Conservation (phyloP, 2,113 vertebrate genomes). For the Saccopteryx bilineata region DNA sequence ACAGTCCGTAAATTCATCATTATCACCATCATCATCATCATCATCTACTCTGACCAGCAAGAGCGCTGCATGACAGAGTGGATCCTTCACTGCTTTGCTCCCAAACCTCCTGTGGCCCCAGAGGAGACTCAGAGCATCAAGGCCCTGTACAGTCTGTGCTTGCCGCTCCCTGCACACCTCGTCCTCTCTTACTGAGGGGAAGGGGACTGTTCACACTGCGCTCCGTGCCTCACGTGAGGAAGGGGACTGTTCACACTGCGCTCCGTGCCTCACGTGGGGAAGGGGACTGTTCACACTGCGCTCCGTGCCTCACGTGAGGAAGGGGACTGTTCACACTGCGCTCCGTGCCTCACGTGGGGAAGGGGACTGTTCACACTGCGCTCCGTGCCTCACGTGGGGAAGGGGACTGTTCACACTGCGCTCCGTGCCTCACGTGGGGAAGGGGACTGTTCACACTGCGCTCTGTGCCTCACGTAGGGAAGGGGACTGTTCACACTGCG, state of each 20-base stretch:
- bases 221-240: not conserved
- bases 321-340: not conserved
- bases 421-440: not conserved
- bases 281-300: fast-evolving
- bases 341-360: not conserved
- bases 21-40: fast-evolving
- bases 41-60: not conserved
- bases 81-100: not conserved
- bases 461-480: not conserved
- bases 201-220: not conserved
- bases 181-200: not conserved
- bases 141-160: not conserved
- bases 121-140: not conserved
- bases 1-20: not conserved
- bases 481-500: not conserved
- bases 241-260: too few relatives aligned
- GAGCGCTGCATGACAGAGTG: fast-evolving
- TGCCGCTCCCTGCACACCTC: fast-evolving
- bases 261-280: too few relatives aligned
- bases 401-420: not conserved
- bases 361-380: fast-evolving
- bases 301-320: not conserved
- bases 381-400: not conserved
- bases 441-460: fast-evolving
- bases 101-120: not conserved